Percentiles rank a stretch among this genome's conserved stretches.
These are phyloP conservation scores for Mareca strepera DNA, from an alignment of 2,797 vertebrate genomes.

Conservation along the genomic window DNA sequence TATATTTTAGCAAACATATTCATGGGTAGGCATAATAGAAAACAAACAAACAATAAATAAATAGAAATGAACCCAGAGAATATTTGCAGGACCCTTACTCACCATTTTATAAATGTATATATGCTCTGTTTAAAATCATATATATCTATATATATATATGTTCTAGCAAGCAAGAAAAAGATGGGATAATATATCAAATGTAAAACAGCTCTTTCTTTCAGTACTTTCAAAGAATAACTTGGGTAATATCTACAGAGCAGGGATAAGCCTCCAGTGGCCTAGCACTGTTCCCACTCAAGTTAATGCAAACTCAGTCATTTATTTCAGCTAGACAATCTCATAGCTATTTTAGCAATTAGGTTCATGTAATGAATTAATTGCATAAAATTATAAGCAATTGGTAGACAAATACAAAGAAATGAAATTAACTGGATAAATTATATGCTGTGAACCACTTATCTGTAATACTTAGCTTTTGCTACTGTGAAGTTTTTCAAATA, in stretches of 20 bases:
- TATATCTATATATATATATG: neutral
- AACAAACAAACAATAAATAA: neutral
- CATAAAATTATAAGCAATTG: slow-evolving; percentile 32
- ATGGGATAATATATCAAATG: neutral
- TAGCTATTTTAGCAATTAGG: slow-evolving; percentile 30
- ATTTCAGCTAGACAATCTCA: neutral
- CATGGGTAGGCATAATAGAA: neutral
- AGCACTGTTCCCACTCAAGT: neutral
- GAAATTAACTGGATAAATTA: slow-evolving; percentile 43
- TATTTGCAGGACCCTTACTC: neutral
- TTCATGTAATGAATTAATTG: slow-evolving; percentile 38
- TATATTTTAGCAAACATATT: neutral
- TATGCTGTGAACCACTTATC: neutral
- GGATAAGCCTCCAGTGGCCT: neutral
- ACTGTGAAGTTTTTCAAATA: neutral
- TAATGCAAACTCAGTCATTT: neutral
- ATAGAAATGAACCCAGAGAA: neutral
- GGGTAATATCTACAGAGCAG: neutral
- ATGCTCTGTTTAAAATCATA: neutral
- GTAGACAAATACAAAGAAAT: slow-evolving; percentile 40
- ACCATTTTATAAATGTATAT: neutral
- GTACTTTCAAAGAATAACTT: neutral
- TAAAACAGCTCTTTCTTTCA: neutral
- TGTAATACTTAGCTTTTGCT: neutral
- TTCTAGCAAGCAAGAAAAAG: neutral